Percentiles rank a stretch among this genome's conserved stretches.
Evolutionary conservation across 1,140 invertebrate species (phyloP).

Genomic region (Mesaphorura yosii): DNA sequence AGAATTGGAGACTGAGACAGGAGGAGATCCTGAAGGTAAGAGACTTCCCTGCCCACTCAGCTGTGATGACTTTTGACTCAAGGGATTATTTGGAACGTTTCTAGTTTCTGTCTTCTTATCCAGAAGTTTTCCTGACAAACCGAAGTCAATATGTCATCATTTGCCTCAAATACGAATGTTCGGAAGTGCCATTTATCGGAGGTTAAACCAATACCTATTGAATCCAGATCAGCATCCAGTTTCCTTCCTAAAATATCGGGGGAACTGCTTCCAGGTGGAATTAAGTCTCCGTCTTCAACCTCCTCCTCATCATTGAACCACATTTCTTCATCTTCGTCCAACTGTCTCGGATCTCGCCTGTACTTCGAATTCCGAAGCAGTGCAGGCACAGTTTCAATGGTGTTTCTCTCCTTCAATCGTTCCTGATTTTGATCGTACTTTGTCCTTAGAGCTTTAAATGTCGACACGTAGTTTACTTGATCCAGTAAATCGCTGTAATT

Average conservation of each 20-base stretch:
- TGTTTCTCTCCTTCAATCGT: conserved; percentile 60
- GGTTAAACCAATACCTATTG: conserved; percentile 39
- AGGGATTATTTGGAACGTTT: conserved; percentile 3
- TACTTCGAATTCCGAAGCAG: conserved; percentile 63
- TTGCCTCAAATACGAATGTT: neutral
- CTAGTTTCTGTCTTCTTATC: conserved; percentile 42
- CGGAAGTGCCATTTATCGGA: neutral
- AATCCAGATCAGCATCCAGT: conserved; percentile 49
- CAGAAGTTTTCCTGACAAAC: conserved; percentile 44
- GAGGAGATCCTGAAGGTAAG: too few species aligned
- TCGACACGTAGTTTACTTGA: conserved; percentile 91
- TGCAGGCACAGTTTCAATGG: conserved; percentile 48
- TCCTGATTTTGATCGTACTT: conserved; percentile 92
- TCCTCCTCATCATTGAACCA: conserved; percentile 98
- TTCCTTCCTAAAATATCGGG: conserved; percentile 39
- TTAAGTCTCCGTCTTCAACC: conserved; percentile 59
- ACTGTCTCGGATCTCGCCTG: conserved; percentile 74
- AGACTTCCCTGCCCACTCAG: too few species aligned
- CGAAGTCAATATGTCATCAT: neutral
- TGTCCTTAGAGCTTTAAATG: conserved; percentile 81
- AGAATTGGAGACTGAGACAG: too few species aligned
- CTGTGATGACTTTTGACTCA: conserved; percentile 37
- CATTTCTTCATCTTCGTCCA: conserved; percentile 96
- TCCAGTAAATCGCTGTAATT: conserved; percentile 88
- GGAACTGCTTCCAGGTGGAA: conserved; percentile 39